Evolutionary conservation across 1,140 invertebrate genomes (phyloP).

Genomic region (Theocolax elegans): DNA sequence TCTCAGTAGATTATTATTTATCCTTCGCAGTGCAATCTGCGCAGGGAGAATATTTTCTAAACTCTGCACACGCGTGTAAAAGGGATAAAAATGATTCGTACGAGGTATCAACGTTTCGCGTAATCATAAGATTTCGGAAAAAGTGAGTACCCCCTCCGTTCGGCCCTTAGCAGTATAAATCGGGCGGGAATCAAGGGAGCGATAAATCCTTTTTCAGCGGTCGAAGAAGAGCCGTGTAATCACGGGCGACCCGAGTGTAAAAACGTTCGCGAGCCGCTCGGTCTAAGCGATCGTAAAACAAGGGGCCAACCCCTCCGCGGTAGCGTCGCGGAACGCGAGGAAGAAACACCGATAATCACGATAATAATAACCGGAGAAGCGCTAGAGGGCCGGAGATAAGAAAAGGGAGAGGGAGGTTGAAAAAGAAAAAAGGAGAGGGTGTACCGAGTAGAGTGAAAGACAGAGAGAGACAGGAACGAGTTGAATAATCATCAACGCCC

Average conservation of each 20-base stretch:
- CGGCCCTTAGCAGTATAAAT: no score
- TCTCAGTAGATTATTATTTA: no score
- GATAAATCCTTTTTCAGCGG: conserved; percentile 32
- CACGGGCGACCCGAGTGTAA: conserved; percentile 20
- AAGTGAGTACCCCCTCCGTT: no score
- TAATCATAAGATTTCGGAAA: conserved; percentile 21
- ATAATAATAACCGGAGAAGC: conserved; percentile 1
- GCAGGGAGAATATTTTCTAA: conserved; percentile 28
- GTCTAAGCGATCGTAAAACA: conserved; percentile 34
- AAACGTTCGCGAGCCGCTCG: not conserved
- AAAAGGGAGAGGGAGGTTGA: not conserved
- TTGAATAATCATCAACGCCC: conserved; percentile 30
- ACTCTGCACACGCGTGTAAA: conserved; percentile 6
- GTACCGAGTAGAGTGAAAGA: not conserved
- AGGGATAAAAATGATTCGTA: not conserved
- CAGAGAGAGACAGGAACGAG: conserved; percentile 25
- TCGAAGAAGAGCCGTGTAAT: conserved; percentile 14
- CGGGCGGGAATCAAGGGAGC: conserved; percentile 4
- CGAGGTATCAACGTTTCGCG: not conserved
- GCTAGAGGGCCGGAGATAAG: not conserved
- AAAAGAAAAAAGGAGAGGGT: not conserved
- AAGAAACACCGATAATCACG: conserved; percentile 20
- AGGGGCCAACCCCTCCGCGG: conserved; percentile 27
- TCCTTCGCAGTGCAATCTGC: no score
- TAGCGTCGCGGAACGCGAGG: not conserved